These are phyloP conservation scores for Coccyzus lansbergi DNA, from an alignment of 2,797 vertebrate genomes.

Conservation along the genomic window DNA sequence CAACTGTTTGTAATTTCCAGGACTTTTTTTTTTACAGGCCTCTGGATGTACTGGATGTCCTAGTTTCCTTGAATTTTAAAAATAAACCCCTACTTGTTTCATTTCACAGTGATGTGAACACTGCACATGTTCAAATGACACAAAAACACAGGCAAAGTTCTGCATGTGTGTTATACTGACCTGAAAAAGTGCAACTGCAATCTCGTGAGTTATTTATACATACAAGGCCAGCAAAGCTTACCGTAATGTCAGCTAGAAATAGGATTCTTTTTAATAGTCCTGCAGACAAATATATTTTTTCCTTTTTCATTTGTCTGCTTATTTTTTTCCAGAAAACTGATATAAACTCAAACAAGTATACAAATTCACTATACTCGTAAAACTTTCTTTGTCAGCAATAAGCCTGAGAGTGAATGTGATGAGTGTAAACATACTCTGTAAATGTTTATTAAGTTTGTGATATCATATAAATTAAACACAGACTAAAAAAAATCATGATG, in stretches of 20 bases:
- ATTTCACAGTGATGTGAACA: neutral
- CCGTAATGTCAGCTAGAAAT: neutral
- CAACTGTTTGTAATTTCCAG: neutral
- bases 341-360: neutral
- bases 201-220: neutral
- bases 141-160: neutral
- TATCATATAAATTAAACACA: neutral
- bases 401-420: neutral
- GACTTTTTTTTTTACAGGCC: neutral
- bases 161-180: accelerated
- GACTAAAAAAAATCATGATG: neutral
- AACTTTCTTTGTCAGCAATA: neutral
- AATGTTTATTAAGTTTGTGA: neutral
- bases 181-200: neutral
- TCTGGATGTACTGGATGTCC: neutral
- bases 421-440: neutral
- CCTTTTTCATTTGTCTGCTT: neutral
- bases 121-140: neutral
- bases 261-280: neutral
- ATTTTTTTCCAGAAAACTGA: neutral
- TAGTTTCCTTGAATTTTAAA: neutral
- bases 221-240: neutral
- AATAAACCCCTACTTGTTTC: neutral
- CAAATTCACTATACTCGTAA: neutral
- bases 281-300: neutral